A percentile compares a stretch with the other conserved stretches of the same genome.
These are phyloP conservation scores for Pongo pygmaeus DNA, from an alignment of 2,113 vertebrate genomes.

Conservation along the genomic window DNA sequence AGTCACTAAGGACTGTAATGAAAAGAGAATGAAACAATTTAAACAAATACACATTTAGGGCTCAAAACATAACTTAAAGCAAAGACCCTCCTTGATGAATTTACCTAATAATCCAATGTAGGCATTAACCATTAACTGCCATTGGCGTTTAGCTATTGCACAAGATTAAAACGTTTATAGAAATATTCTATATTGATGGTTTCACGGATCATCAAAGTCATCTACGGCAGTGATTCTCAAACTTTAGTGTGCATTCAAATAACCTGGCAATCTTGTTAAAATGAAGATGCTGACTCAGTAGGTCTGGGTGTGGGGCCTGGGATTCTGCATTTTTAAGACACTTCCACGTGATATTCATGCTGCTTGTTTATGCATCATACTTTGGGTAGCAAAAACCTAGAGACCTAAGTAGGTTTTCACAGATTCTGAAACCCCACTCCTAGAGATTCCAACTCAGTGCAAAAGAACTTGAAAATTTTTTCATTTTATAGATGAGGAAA, in stretches of 20 bases:
- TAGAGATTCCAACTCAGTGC: not conserved
- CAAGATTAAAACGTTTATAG: not conserved
- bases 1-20: not conserved
- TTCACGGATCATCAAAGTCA: not conserved
- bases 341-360: not conserved
- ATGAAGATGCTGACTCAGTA: not conserved
- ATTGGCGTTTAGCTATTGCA: not conserved
- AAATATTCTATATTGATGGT: not conserved
- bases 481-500: not conserved
- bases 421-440: not conserved
- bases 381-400: not conserved
- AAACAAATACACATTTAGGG: not conserved
- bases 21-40: slow-evolving; percentile 29
- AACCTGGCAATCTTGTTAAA: not conserved
- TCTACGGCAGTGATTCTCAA: not conserved
- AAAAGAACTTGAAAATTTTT: not conserved
- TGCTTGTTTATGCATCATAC: not conserved
- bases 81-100: not conserved
- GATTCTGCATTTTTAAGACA: not conserved
- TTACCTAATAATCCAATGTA: not conserved
- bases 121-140: not conserved
- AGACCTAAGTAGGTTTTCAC: not conserved
- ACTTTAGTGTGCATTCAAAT: not conserved
- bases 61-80: slow-evolving; percentile 11
- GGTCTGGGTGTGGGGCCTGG: not conserved